Evolutionary conservation across 2,888 invertebrate genomes (phyloP), one percentile per base, ranked within the genome.

Genomic region (Acronicta psi): DNA sequence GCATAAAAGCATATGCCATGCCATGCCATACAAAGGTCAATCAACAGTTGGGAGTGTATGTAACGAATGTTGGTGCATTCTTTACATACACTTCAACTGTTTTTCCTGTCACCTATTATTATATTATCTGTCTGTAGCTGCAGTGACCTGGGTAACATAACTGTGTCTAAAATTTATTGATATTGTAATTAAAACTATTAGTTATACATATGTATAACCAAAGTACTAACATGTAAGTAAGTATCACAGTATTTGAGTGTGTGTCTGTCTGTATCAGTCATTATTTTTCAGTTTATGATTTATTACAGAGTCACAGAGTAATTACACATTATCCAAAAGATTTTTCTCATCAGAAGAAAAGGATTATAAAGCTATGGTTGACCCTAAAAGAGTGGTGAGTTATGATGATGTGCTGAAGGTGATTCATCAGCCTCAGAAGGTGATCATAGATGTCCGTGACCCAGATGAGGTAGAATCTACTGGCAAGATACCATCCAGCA

Each of bases 391-490:
- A 75, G 86, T 93, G 6, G 70, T 92, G 3, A 89, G 88, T 58
- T 93, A 91, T 59, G 92, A 93, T 54, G 92, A 94, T 29, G 85
- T 94, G 84, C 59, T 91, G 46, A 87, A 91, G 67, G 84, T 88
- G 1, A 88, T 93, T 38, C 73, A 91, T 42, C 83, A 91, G 54
- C 89, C 92, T 5, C 82, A 89, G 46, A 94, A 95, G 72, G 86
- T 96, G 3, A 94, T 97, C 7, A 96, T 98, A 74, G 97, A 97
- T 92, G 97, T 97, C 0, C 95, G 97, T 40, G 96, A 97, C 80
- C 96, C 96, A 17, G 88, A 94, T 7, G 97, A 97, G 90, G 90
- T 97, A 1, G 81, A 92, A 63, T 95, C 95, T 68, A 96, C 96
- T 23, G 97, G 97, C 4, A 91, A 94, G 82, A 95, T 97, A 68